A percentile compares a stretch with the other conserved stretches of the same genome.
These are phyloP conservation scores for Plumapathes pennacea DNA, from an alignment of 92 coral and sea anemone genomes.

Conservation along the genomic window DNA sequence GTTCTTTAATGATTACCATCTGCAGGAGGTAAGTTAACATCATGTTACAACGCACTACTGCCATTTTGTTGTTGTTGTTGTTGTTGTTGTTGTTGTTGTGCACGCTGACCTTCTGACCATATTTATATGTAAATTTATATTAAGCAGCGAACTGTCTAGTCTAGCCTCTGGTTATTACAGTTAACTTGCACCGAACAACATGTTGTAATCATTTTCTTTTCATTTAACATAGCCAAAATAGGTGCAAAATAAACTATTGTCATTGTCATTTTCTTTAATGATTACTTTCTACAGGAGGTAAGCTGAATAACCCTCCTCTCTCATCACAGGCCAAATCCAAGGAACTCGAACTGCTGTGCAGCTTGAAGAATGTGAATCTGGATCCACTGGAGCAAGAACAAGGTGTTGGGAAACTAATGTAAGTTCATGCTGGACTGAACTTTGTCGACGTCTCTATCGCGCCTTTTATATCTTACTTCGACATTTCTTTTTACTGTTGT, in stretches of 20 bases:
- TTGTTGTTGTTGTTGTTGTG: too few species aligned
- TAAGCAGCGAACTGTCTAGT: too few species aligned
- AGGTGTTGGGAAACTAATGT: conserved; percentile 93
- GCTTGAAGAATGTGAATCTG: conserved; percentile 67
- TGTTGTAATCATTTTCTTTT: too few species aligned
- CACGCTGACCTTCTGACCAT: too few species aligned
- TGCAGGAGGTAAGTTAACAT: conserved; percentile 72
- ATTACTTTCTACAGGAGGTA: conserved; percentile 94
- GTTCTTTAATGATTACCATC: conserved; percentile 92
- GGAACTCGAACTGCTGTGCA: conserved; percentile 86
- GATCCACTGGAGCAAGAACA: conserved; percentile 91
- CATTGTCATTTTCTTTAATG: conserved; percentile 88
- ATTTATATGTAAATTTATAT: too few species aligned
- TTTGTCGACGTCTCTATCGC: background rate
- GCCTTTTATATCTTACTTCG: background rate
- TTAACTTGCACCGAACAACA: too few species aligned
- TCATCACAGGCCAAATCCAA: conserved; percentile 77
- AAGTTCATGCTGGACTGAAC: conserved; percentile 18
- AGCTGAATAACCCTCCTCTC: background rate
- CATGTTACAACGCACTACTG: too few species aligned
- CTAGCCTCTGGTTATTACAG: too few species aligned
- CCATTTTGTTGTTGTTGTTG: too few species aligned
- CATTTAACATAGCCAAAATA: too few species aligned
- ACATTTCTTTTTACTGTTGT: background rate
- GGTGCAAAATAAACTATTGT: too few species aligned